These are phyloP conservation scores for Calliphora vicina DNA, from an alignment of 1,140 invertebrate genomes.

Conservation along the genomic window DNA sequence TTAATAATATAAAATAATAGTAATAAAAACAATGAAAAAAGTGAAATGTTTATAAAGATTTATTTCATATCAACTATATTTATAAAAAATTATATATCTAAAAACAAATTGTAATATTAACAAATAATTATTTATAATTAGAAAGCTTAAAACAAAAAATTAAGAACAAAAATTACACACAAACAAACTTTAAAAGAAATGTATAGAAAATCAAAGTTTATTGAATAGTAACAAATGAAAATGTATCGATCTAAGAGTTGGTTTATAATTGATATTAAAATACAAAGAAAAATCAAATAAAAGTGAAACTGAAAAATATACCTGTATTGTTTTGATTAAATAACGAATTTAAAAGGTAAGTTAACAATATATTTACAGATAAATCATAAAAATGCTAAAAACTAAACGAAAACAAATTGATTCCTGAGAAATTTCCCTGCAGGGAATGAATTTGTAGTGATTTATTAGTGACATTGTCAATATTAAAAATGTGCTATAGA, in stretches of 20 bases:
- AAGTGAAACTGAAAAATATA: constrained; percentile 7
- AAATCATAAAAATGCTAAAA: too few relatives aligned
- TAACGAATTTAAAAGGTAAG: too few relatives aligned
- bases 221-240: background rate
- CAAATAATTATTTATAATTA: constrained; percentile 4
- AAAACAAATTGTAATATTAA: background rate
- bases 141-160: background rate
- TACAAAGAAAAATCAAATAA: constrained; percentile 5
- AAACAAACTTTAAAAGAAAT: background rate
- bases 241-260: constrained; percentile 26
- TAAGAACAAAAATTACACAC: background rate
- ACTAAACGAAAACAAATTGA: too few relatives aligned
- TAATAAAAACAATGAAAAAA: background rate
- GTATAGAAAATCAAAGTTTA: constrained; percentile 29
- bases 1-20: too few relatives aligned
- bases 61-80: background rate
- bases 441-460: too few relatives aligned
- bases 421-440: too few relatives aligned
- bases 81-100: background rate
- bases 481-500: too few relatives aligned
- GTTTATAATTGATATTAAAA: constrained; percentile 25
- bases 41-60: background rate
- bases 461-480: too few relatives aligned
- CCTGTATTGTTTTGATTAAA: background rate
- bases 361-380: too few relatives aligned